A percentile compares a stretch with the other conserved stretches of the same genome.
Evolutionary conservation across 1,140 invertebrate genomes (phyloP).

Genomic region (Melitaea cinxia): DNA sequence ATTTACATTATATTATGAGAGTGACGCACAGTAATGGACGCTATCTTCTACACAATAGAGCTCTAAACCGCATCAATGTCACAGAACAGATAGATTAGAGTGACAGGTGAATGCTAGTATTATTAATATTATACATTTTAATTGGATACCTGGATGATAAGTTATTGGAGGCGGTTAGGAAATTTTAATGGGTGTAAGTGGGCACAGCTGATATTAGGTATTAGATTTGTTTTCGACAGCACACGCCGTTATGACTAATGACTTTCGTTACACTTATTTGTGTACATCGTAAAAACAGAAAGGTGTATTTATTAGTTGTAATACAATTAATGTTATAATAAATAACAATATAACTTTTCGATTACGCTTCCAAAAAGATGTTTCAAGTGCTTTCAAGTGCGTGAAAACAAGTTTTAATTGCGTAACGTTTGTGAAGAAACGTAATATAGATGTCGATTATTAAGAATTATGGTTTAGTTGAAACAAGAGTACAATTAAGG

Average conservation of each 20-base stretch:
- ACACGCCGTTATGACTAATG: conserved; percentile 28
- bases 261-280: conserved; percentile 31
- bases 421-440: not conserved
- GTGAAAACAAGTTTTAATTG: too few relatives aligned
- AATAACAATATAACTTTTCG: not conserved
- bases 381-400: too few relatives aligned
- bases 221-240: conserved; percentile 38
- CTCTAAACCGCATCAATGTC: conserved; percentile 11
- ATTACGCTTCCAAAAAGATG: not conserved
- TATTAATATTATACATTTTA: conserved; percentile 61
- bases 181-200: conserved; percentile 40
- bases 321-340: conserved; percentile 9
- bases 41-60: conserved; percentile 28
- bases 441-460: conserved; percentile 15
- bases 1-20: conserved; percentile 40
- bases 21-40: conserved; percentile 29
- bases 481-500: conserved; percentile 79
- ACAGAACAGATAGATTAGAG: conserved; percentile 38
- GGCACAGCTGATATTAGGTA: conserved; percentile 36
- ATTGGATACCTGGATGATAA: conserved; percentile 50
- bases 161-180: conserved; percentile 46
- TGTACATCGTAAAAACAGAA: conserved; percentile 21
- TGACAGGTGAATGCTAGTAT: conserved; percentile 58
- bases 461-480: conserved; percentile 25
- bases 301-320: conserved; percentile 2